Conservation (phyloP, 2,113 vertebrate species). For the Oreocharis arfaki region DNA sequence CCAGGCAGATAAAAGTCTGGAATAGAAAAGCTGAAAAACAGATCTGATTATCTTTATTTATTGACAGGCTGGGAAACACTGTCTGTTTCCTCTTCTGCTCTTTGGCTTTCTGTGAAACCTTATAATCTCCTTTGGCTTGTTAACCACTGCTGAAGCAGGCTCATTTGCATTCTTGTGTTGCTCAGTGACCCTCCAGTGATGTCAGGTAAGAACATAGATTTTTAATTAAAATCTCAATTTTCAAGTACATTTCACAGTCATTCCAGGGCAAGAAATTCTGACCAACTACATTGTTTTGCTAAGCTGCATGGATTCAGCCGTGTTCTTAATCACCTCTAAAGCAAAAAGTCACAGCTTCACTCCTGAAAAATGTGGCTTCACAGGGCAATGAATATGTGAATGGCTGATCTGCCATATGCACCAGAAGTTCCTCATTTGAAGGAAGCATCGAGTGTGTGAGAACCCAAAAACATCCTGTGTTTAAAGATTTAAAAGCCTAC, state of each 20-base stretch:
- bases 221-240: conserved; percentile 63
- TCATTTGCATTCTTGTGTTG: conserved; percentile 22
- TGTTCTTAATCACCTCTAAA: conserved; percentile 30
- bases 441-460: neutral
- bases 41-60: neutral
- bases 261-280: conserved; percentile 15
- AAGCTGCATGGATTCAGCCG: neutral
- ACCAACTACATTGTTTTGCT: conserved; percentile 36
- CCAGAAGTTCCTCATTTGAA: neutral
- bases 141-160: neutral
- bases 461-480: neutral
- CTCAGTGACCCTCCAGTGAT: neutral
- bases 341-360: neutral
- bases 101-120: neutral
- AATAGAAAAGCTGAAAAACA: neutral
- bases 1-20: neutral
- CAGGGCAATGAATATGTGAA: neutral
- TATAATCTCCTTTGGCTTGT: neutral
- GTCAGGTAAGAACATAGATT: conserved; percentile 6
- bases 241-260: conserved; percentile 63
- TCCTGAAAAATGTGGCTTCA: conserved; percentile 3
- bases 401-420: neutral
- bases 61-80: neutral
- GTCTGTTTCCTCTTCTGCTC: neutral
- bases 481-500: neutral